Evolutionary conservation across 1,140 invertebrate species (phyloP).

Genomic region (Muscidifurax raptorellus): DNA sequence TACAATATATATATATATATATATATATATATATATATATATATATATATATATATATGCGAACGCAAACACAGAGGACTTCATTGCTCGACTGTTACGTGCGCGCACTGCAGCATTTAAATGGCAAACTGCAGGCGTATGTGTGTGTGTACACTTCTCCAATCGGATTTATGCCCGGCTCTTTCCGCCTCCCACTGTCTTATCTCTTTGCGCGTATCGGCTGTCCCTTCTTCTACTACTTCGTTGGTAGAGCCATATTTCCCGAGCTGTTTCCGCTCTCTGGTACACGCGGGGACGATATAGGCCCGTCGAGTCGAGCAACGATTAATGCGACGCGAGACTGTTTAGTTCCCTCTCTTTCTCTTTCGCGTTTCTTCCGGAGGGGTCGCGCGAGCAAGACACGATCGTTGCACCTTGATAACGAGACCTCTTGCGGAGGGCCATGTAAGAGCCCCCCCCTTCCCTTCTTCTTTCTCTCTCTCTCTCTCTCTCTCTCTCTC

Average conservation of each 20-base stretch:
- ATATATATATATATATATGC: no score
- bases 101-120: background rate
- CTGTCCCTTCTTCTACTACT: slow-evolving; percentile 5
- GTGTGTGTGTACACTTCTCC: background rate
- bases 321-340: slow-evolving; percentile 42
- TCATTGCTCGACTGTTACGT: background rate
- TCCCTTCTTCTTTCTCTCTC: no score
- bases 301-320: slow-evolving; percentile 38
- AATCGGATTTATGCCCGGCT: slow-evolving; percentile 31
- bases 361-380: slow-evolving; percentile 21
- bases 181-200: background rate
- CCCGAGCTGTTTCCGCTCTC: slow-evolving; percentile 19
- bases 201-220: background rate
- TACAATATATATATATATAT: no score
- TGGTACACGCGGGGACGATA: background rate
- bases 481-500: no score
- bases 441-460: background rate
- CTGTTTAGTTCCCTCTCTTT: background rate
- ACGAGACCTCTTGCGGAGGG: background rate
- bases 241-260: slow-evolving; percentile 29
- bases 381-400: slow-evolving; percentile 10
- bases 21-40: no score
- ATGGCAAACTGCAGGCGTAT: background rate
- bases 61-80: background rate
- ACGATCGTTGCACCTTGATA: slow-evolving; percentile 23